These are phyloP conservation scores for Channa maculata DNA, from an alignment of 2,113 vertebrate genomes.

Conservation along the genomic window DNA sequence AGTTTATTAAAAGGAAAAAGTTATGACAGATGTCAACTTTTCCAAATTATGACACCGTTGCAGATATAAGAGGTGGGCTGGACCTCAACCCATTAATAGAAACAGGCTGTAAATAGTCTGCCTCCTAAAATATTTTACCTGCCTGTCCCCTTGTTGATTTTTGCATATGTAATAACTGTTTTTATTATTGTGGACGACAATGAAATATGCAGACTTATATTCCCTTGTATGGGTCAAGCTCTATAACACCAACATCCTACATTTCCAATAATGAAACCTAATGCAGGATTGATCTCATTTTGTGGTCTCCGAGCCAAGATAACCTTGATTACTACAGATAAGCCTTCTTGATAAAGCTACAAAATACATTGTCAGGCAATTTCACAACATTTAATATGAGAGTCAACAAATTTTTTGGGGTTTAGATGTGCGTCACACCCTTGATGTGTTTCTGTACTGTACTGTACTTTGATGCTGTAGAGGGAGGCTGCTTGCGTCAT, in stretches of 20 bases:
- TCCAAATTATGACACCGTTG: conserved; percentile 14
- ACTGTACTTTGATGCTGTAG: not conserved
- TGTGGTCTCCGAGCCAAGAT: not conserved
- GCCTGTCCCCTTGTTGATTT: too few relatives aligned
- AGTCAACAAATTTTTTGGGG: not conserved
- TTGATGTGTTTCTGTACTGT: not conserved
- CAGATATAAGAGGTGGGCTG: not conserved
- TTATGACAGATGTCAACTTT: not conserved
- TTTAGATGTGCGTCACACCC: not conserved
- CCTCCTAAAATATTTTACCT: too few relatives aligned
- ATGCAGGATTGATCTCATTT: not conserved
- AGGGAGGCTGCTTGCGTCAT: not conserved
- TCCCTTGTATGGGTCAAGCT: too few relatives aligned
- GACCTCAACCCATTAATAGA: not conserved
- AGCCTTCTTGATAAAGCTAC: not conserved
- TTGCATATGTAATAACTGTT: too few relatives aligned
- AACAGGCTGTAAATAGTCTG: not conserved
- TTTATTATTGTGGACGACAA: not conserved
- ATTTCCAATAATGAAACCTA: not conserved
- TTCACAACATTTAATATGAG: too few relatives aligned
- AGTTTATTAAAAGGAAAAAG: conserved; percentile 18
- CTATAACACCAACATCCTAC: too few relatives aligned
- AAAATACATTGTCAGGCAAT: not conserved
- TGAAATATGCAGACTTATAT: not conserved
- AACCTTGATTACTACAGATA: not conserved